Conservation (phyloP, 2,113 vertebrate genomes). For the Psilopsiagon aurifrons region DNA sequence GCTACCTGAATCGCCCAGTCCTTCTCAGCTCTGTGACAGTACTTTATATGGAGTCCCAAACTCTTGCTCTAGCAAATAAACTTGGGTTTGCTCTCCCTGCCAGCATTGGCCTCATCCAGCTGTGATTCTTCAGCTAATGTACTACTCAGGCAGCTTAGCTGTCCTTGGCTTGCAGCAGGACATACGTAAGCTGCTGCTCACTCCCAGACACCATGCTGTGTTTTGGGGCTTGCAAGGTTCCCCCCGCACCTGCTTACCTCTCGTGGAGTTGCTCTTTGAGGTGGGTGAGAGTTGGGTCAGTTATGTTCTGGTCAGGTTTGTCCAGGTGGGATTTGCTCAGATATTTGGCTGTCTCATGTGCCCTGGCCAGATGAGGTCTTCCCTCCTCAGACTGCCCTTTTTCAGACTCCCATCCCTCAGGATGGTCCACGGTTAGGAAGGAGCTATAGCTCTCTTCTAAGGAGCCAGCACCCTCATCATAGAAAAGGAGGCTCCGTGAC, state of each 20-base stretch:
- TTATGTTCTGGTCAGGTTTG: constrained; percentile 67
- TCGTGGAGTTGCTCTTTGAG: constrained; percentile 75
- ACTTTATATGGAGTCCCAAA: neutral
- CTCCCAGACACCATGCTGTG: neutral
- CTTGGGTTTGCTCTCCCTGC: neutral
- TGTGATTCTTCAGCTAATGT: neutral
- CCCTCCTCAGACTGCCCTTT: constrained; percentile 71
- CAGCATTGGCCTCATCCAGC: neutral
- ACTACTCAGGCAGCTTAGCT: neutral
- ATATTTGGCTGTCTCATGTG: constrained; percentile 82
- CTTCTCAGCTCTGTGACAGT: neutral
- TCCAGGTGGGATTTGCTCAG: constrained; percentile 77
- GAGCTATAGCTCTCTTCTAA: constrained; percentile 84
- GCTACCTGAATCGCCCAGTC: neutral
- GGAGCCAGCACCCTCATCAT: constrained; percentile 84
- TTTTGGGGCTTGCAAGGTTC: neutral
- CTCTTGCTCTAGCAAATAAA: neutral
- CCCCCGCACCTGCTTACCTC: constrained; percentile 68
- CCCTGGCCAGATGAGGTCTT: constrained; percentile 66
- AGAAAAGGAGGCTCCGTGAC: constrained; percentile 95
- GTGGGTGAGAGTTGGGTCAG: constrained; percentile 72
- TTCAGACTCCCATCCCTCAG: constrained; percentile 80
- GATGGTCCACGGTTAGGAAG: constrained; percentile 80
- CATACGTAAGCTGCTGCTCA: neutral
- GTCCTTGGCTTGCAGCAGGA: neutral